A percentile compares a stretch with the other conserved stretches of the same genome.
These are phyloP conservation scores for Platysteira castanea DNA, from an alignment of 2,113 vertebrate species.

Conservation along the genomic window DNA sequence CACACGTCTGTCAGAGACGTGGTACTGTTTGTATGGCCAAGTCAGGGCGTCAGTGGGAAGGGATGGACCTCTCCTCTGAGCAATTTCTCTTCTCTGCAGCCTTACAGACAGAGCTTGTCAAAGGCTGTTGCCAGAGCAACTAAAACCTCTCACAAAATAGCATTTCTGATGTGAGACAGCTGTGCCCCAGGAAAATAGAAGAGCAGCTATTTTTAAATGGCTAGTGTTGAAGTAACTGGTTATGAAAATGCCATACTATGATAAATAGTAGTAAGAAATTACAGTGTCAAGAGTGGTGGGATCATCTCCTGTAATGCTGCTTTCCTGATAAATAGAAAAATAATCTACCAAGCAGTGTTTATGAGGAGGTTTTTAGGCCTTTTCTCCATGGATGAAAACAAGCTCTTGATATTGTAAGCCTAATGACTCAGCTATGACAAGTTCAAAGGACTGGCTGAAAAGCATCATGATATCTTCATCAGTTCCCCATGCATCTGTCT, in stretches of 20 bases:
- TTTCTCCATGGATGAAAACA: not conserved
- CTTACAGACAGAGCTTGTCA: slow-evolving; percentile 37
- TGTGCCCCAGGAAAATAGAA: slow-evolving; percentile 12
- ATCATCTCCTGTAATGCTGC: not conserved
- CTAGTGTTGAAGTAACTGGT: slow-evolving; percentile 20
- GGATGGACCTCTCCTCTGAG: not conserved
- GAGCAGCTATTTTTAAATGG: slow-evolving; percentile 37
- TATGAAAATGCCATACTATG: not conserved
- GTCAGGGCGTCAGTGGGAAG: not conserved
- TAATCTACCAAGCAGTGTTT: not conserved
- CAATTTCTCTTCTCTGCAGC: slow-evolving; percentile 20
- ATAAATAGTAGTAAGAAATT: not conserved
- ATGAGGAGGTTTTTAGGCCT: not conserved
- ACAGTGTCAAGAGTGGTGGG: not conserved
- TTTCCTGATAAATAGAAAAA: not conserved
- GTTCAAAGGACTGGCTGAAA: not conserved
- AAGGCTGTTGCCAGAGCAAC: slow-evolving; percentile 70
- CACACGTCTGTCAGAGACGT: not conserved
- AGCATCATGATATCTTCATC: not conserved
- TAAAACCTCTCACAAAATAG: slow-evolving; percentile 50
- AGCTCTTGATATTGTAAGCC: not conserved
- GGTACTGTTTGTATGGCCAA: slow-evolving; percentile 39
- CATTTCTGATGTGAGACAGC: slow-evolving; percentile 52
- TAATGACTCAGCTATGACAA: not conserved
- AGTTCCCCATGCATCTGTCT: not conserved